Evolutionary conservation across 1,140 invertebrate genomes (phyloP).

Genomic region (Platyura marginata): DNA sequence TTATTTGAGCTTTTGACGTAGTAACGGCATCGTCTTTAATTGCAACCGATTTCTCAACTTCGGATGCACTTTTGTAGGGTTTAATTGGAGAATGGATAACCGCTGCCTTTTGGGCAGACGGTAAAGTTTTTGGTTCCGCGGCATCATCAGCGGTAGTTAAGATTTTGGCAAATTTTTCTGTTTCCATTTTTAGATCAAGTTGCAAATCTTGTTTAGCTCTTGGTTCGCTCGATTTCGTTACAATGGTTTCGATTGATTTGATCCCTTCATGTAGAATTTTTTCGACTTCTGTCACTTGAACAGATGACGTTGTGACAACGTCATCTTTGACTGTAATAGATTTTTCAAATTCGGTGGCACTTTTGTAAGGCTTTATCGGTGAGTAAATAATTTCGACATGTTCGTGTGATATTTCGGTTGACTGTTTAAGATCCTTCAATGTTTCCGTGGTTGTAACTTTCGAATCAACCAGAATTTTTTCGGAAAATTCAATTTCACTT

Average conservation of each 20-base stretch:
- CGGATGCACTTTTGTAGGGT: not conserved
- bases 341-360: slow-evolving; percentile 1
- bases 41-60: slow-evolving; percentile 1
- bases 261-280: no score
- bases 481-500: slow-evolving; percentile 20
- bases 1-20: slow-evolving; percentile 23
- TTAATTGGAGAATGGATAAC: slow-evolving; percentile 2
- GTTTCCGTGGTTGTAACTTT: no score
- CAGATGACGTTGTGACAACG: slow-evolving; percentile 11
- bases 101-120: not conserved
- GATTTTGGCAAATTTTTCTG: no score
- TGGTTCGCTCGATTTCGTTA: no score
- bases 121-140: slow-evolving; percentile 14
- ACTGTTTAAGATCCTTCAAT: no score
- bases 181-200: no score
- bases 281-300: slow-evolving; percentile 27
- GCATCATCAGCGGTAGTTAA: slow-evolving; percentile 13
- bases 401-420: no score
- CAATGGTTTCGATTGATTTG: no score
- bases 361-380: not conserved
- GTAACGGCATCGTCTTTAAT: not conserved
- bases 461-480: slow-evolving; percentile 7
- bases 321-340: not conserved
- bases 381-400: not conserved
- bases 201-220: no score